Percentiles rank a stretch among this genome's conserved stretches.
Evolutionary conservation across 2,888 invertebrate species (phyloP).

Genomic region (Chelonus formosanus): DNA sequence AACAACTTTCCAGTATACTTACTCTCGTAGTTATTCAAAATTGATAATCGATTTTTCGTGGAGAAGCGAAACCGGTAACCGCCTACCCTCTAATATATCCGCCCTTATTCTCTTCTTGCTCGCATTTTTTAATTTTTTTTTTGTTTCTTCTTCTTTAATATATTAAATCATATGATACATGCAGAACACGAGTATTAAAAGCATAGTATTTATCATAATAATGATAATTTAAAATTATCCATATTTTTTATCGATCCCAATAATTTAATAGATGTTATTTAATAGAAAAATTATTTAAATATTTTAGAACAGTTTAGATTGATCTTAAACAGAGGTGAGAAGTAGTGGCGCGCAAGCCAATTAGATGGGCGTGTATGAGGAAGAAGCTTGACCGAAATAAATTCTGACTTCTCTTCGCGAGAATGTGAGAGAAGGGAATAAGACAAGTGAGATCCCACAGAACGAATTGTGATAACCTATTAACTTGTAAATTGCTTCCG

Average conservation of each 20-base stretch:
- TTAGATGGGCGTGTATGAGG: constrained; percentile 49
- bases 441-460: constrained; percentile 43
- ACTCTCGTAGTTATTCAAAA: constrained; percentile 16
- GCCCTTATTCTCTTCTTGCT: constrained; percentile 16
- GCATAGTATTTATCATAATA: too few species aligned
- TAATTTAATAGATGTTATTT: background rate
- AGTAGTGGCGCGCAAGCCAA: constrained; percentile 45
- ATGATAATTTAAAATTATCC: too few species aligned
- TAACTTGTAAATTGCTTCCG: constrained; percentile 66
- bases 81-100: constrained; percentile 27
- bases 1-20: constrained; percentile 15
- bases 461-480: constrained; percentile 59
- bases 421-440: constrained; percentile 13
- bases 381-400: constrained; percentile 46
- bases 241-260: background rate
- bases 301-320: constrained; percentile 7
- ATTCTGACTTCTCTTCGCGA: constrained; percentile 39
- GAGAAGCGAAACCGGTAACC: constrained; percentile 32
- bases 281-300: constrained; percentile 6
- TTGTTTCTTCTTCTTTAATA: constrained; percentile 9
- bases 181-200: too few species aligned
- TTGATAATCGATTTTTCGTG: constrained; percentile 32
- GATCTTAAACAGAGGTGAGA: constrained; percentile 34
- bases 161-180: too few species aligned
- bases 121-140: constrained; percentile 15